These are phyloP conservation scores for Triplophysa siluroides DNA, from an alignment of 2,113 vertebrate genomes.

Conservation along the genomic window DNA sequence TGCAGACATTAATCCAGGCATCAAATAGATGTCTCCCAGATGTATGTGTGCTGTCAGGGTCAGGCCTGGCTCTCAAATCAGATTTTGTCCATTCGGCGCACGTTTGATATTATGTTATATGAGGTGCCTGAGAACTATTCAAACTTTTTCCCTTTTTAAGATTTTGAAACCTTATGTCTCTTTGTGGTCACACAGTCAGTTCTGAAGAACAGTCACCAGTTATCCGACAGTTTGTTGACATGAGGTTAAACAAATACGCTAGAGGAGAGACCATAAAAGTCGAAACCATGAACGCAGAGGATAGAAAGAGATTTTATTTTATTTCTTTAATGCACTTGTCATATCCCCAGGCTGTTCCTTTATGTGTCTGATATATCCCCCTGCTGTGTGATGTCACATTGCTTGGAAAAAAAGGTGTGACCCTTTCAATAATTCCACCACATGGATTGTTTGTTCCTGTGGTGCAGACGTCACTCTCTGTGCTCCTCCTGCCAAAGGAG, in stretches of 20 bases:
- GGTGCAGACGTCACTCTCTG: slow-evolving; percentile 33
- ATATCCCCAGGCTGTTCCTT: slow-evolving; percentile 63
- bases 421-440: slow-evolving; percentile 61
- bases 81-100: no score
- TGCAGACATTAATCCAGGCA: no score
- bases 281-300: slow-evolving; percentile 42
- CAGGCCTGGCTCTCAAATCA: no score
- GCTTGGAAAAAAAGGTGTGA: slow-evolving; percentile 45
- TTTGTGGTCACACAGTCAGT: not conserved
- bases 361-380: slow-evolving; percentile 67
- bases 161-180: no score
- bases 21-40: no score
- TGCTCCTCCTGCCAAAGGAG: slow-evolving; percentile 1
- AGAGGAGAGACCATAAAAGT: not conserved
- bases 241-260: not conserved
- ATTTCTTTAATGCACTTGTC: slow-evolving; percentile 61
- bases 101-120: no score
- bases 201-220: not conserved
- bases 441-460: slow-evolving; percentile 46
- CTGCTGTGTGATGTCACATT: slow-evolving; percentile 53
- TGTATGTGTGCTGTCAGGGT: no score
- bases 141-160: not conserved
- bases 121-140: no score
- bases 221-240: not conserved
- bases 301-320: slow-evolving; percentile 43